Evolutionary conservation across 2,888 invertebrate genomes (phyloP), one percentile per base, ranked within the genome.

Genomic region (Lithophane leautieri): DNA sequence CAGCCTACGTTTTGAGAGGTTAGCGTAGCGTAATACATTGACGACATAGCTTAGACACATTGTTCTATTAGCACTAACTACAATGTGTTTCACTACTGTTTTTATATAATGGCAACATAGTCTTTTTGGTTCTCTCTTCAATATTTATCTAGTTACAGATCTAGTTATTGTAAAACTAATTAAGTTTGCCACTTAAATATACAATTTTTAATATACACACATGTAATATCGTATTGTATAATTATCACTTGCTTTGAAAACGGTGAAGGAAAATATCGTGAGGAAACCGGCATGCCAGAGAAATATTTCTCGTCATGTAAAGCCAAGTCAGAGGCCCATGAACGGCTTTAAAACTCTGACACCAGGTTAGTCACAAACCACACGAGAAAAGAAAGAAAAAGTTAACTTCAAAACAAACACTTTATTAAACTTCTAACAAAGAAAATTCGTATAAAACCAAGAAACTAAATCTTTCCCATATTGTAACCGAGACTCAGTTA

Each of bases 391-490:
- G 34, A 34, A 34, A 34, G 34, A 34, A 2, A 34, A 58, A 28
- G 25, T 16, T 0, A 19, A n/a, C 40, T 22, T 66, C 11, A 56
- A 9, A 63, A 44, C 1, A 44, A 47, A 65, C 44, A 28, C 22
- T 19, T 14, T 22, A 14, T 19, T 8, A 22, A 25, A 14, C 12
- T 25, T 56, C n/a, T 12, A n/a, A 52, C 9, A 52, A 52, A 7
- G 14, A 28, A 73, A 72, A 67, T 14, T 62, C 61, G 54, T 62
- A 84, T 52, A 54, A 60, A 80, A 67, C 42, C 14, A 16, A 56
- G 34, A 50, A 50, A 47, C n/a, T 73, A 52, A 84, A 69, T 81
- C 68, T 76, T 76, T 50, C 54, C n/a, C 44, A 42, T 62, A 79
- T 52, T 62, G 22, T 65, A 67, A 67, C 58, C 44, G 16, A 44